Evolutionary conservation across 1,140 invertebrate genomes (phyloP), one percentile per base, ranked within the genome.

Genomic region (Trichogramma pretiosum): DNA sequence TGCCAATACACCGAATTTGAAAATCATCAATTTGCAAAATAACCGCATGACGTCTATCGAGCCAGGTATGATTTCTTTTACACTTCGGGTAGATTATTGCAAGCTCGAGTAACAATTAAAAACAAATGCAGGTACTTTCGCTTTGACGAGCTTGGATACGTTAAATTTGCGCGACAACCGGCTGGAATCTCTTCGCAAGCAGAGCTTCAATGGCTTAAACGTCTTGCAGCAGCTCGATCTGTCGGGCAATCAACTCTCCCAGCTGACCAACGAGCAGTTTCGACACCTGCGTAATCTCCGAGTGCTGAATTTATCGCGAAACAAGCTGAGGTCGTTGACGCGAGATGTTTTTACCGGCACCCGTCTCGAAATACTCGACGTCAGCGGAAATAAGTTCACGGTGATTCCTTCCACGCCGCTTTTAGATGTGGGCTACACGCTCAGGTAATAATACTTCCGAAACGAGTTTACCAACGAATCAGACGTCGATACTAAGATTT

Each of bases 281-380:
- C 79, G 79, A n/a, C 84, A 85, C 65, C 68, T 89, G 39, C 76
- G 78, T 32, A 82, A 80, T 54, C 68, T 93, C 23, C 74, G 88
- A 36, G 79, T 89, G 48, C 61, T 94, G 17, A 82, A 87, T 66
- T 64, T 93, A 33, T 80, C 82, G 10, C 70, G 78, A 42, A 93
- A 93, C 68, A 77, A 81, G 53, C 66, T 94, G 46, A 77, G 79
- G 56, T 81, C 85, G 11, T 63, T 92, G 17, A 82, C 85, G 0
- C 74, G 83, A 34, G 87, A 91, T 50, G 78, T 88, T 1, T 90
- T 92, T 59, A 79, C 82, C 60, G 84, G 81, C 55, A 91, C 85
- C 0, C 78, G 78, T 35, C 63, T 92, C 9, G 88, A 91, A 63
- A 82, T 83, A 55, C 70, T 94, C 5, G 82, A 91, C 63, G 70